Conservation (phyloP, 2,888 invertebrate species). For the Fragum whitleyi region DNA sequence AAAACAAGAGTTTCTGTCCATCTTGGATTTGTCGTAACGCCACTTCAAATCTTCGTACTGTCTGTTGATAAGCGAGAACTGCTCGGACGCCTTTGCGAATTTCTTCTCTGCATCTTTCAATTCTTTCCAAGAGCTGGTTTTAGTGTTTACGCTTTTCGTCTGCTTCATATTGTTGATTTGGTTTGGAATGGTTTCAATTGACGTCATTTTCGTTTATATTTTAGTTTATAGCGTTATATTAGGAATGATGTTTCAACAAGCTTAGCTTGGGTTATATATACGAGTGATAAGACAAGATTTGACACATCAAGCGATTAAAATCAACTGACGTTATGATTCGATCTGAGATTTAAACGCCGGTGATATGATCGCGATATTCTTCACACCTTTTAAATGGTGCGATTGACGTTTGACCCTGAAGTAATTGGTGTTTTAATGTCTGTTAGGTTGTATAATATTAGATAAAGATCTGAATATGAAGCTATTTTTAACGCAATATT, state of each 20-base stretch:
- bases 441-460: not conserved
- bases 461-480: not conserved
- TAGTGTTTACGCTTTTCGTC: not conserved
- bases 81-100: constrained; percentile 1
- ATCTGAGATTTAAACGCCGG: not conserved
- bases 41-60: constrained; percentile 3
- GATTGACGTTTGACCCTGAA: not conserved
- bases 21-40: constrained; percentile 11
- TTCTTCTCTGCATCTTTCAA: constrained; percentile 27
- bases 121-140: not conserved
- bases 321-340: not conserved
- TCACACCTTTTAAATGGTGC: not conserved
- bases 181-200: not conserved
- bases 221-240: not conserved
- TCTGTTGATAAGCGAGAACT: constrained; percentile 13
- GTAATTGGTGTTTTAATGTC: constrained; percentile 2
- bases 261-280: not conserved
- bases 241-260: not conserved
- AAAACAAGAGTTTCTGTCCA: not conserved
- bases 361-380: not conserved
- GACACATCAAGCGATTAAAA: constrained; percentile 10
- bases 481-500: too few relatives aligned
- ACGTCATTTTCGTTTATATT: constrained; percentile 8
- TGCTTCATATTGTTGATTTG: not conserved
- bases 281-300: not conserved